phyloP scores from a whole-genome alignment of 1,140 invertebrate genomes.

The Helicoverpa zea region DNA sequence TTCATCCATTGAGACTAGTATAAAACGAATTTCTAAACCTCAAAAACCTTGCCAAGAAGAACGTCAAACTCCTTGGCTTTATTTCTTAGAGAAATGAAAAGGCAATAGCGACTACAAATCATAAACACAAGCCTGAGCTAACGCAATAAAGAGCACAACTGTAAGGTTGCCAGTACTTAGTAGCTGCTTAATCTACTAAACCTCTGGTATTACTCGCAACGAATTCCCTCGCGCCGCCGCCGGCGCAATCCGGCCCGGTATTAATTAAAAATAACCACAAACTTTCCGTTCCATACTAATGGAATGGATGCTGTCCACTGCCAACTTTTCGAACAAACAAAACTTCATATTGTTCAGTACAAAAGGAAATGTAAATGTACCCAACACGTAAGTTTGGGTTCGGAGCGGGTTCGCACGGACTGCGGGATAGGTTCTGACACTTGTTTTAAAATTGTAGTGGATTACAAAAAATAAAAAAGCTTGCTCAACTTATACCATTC shows the following conservation, averaged over 20 bases:
- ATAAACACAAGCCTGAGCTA: slow-evolving; percentile 15
- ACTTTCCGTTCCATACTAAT: slow-evolving; percentile 63
- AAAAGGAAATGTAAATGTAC: slow-evolving; percentile 59
- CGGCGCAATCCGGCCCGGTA: slow-evolving; percentile 51
- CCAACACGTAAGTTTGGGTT: slow-evolving; percentile 36
- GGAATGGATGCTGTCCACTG: slow-evolving; percentile 60
- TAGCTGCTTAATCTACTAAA: slow-evolving; percentile 43
- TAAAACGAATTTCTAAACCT: slow-evolving; percentile 29
- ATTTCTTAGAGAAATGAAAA: slow-evolving; percentile 29
- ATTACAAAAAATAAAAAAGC: background rate
- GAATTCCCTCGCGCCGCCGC: slow-evolving; percentile 43
- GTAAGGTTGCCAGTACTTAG: slow-evolving; percentile 37
- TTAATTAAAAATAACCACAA: slow-evolving; percentile 78
- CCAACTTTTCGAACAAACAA: slow-evolving; percentile 54
- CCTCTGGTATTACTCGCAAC: slow-evolving; percentile 45
- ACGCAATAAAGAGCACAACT: slow-evolving; percentile 40
- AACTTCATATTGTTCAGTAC: slow-evolving; percentile 51
- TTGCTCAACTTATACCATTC: background rate
- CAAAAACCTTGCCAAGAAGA: slow-evolving; percentile 12
- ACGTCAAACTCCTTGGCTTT: slow-evolving; percentile 18
- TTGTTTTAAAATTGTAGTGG: background rate
- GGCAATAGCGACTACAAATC: slow-evolving; percentile 23
- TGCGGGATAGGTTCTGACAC: slow-evolving; percentile 3
- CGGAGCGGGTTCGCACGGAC: slow-evolving; percentile 6
- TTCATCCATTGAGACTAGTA: slow-evolving; percentile 14